Evolutionary conservation across 2,113 vertebrate species (phyloP).

Genomic region (Protomyctophum bolini): DNA sequence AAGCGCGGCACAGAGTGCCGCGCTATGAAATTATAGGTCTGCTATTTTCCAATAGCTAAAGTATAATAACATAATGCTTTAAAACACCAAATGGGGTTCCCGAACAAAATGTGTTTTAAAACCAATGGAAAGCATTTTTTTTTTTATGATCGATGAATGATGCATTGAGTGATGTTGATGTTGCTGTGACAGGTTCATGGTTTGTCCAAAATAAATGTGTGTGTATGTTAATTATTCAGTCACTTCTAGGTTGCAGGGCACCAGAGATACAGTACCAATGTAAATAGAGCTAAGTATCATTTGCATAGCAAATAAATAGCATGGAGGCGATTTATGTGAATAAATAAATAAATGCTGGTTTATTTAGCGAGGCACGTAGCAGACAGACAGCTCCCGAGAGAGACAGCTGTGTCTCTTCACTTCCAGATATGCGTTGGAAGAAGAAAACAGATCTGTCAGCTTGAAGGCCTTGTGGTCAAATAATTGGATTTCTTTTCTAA

Average conservation of each 20-base stretch:
- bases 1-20: too few relatives aligned
- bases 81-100: too few relatives aligned
- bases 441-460: conserved; percentile 65
- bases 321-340: conserved; percentile 38
- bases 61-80: too few relatives aligned
- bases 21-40: too few relatives aligned
- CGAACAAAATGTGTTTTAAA: too few relatives aligned
- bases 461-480: conserved; percentile 60
- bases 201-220: conserved; percentile 25
- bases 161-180: conserved; percentile 57
- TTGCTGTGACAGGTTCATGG: conserved; percentile 39
- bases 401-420: conserved; percentile 37
- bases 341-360: conserved; percentile 24
- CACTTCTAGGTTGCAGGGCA: not conserved
- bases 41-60: too few relatives aligned
- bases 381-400: not conserved
- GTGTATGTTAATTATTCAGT: not conserved
- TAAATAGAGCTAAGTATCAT: conserved; percentile 26
- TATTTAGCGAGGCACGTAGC: too few relatives aligned
- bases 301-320: conserved; percentile 51
- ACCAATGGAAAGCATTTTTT: conserved; percentile 44
- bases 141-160: conserved; percentile 59
- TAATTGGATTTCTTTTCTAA: conserved; percentile 70
- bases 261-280: not conserved
- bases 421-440: conserved; percentile 56